Evolutionary conservation across 2,888 invertebrate genomes (phyloP).

Genomic region (Lysandra coridon): DNA sequence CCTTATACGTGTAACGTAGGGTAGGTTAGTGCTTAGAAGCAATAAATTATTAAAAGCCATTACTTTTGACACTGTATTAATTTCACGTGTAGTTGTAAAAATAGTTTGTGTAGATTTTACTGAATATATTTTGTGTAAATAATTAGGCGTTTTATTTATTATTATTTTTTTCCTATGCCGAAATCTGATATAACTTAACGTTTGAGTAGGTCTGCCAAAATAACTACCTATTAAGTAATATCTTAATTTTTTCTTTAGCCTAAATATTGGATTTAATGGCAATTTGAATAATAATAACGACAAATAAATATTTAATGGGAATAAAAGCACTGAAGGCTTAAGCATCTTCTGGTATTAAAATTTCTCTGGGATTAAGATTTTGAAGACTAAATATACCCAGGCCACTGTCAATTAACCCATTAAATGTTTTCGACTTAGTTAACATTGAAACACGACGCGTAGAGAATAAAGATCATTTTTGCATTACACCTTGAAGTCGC

Average conservation of each 20-base stretch:
- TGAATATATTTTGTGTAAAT: neutral
- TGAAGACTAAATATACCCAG: too few species aligned
- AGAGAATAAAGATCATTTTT: too few species aligned
- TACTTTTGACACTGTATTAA: neutral
- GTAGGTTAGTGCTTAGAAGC: neutral
- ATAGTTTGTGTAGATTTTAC: neutral
- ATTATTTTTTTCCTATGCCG: neutral
- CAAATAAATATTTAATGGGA: neutral
- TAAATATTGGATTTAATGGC: too few species aligned
- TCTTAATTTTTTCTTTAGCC: too few species aligned
- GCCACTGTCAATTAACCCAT: too few species aligned
- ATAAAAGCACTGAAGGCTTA: neutral
- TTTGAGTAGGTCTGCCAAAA: neutral
- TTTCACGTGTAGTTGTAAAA: neutral
- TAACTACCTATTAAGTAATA: too few species aligned
- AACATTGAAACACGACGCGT: too few species aligned
- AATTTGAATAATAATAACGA: neutral
- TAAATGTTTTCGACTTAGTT: too few species aligned
- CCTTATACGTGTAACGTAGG: too few species aligned
- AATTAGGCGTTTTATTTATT: neutral
- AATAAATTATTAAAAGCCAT: neutral
- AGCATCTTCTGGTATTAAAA: too few species aligned
- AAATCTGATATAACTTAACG: neutral
- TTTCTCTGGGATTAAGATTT: too few species aligned
- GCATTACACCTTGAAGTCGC: too few species aligned